Evolutionary conservation across 2,797 vertebrate species (phyloP), one percentile per base, ranked within the genome.

Genomic region (Chrysocyon brachyurus): DNA sequence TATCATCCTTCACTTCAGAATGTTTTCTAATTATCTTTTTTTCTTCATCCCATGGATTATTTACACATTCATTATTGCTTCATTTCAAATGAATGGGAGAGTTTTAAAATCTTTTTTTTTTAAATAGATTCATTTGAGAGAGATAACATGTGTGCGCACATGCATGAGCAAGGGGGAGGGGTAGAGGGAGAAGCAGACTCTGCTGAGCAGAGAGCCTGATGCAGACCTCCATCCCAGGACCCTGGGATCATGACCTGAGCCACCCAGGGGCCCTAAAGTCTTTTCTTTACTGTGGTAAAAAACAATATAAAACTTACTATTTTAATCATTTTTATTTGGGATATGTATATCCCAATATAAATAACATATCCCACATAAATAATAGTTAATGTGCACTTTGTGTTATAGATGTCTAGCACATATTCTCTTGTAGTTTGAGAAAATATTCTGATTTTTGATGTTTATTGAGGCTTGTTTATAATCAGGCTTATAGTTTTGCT

Each of bases 401-500:
- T 70, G 22, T 40, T 31, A 46, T 46, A 94, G 31, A 61, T 77
- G 24, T 63, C 61, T 93, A 63, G 46, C 75, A 64, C 8, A 16
- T 66, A 61, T 36, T n/a, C 46, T 16, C 11, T 22, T 83, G 21
- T 59, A 78, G 49, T 84, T 91, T 91, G 54, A 95, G 49, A 68
- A 95, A 24, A 61, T 93, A 64, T 16, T 92, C 64, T 86, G 28
- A 92, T 72, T 12, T 90, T 79, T 81, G 24, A 19, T 81, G 19
- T 68, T 70, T 49, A 49, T 72, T 31, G 52, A 82, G n/a, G 17
- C 87, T 87, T 56, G 22, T 59, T 82, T 81, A 70, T 93, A 77
- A 63, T 86, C 40, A 33, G 31, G 33, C 28, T 19, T 46, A 0
- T 46, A 36, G 54, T 92, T 40, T 95, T 77, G 40, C 33, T 87